These are phyloP conservation scores for Lontra canadensis DNA, from an alignment of 2,113 vertebrate species.

Conservation along the genomic window DNA sequence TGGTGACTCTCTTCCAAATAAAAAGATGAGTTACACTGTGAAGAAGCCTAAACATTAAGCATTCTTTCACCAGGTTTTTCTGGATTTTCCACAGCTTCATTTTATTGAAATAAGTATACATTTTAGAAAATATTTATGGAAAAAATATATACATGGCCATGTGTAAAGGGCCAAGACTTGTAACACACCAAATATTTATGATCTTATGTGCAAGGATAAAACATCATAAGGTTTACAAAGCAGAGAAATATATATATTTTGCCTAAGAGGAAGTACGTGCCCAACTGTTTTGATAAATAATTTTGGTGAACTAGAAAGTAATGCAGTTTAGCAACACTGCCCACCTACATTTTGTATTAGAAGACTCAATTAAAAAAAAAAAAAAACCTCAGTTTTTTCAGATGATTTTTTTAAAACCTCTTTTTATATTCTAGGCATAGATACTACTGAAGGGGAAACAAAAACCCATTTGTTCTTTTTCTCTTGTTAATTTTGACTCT, in stretches of 20 bases:
- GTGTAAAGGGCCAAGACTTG: neutral
- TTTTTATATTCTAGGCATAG: neutral
- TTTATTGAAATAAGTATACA: neutral
- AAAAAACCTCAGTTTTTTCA: neutral
- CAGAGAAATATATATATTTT: neutral
- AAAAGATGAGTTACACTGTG: neutral
- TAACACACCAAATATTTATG: neutral
- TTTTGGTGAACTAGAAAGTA: neutral
- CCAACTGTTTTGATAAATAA: neutral
- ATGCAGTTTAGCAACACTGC: neutral
- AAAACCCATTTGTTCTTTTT: neutral
- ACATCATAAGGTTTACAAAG: neutral
- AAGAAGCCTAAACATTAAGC: neutral
- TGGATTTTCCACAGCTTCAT: neutral
- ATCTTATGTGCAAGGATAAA: neutral
- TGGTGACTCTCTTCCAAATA: neutral
- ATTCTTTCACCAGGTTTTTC: neutral
- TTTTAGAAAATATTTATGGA: neutral
- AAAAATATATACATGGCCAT: neutral
- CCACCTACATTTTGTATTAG: neutral
- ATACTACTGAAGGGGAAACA: neutral
- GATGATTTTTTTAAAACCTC: neutral
- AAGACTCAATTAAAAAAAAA: neutral
- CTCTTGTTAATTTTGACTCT: constrained; percentile 29
- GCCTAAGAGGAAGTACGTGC: neutral